A percentile compares a stretch with the other conserved stretches of the same genome.
Conservation (phyloP, 1,140 invertebrate species). For the Temnothorax nylanderi region DNA sequence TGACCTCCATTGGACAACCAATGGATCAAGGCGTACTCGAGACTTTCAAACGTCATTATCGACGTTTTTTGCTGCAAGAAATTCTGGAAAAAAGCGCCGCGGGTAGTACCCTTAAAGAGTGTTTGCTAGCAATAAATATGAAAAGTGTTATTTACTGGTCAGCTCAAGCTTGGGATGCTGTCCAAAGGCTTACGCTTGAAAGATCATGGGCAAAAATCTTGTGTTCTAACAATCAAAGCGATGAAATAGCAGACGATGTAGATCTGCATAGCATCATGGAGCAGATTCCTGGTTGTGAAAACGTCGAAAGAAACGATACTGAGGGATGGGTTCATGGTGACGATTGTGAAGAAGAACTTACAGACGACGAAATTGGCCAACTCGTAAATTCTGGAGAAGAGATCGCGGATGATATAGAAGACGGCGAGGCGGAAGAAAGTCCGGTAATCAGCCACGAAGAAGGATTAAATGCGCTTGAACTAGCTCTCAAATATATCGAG, state of each 20-base stretch:
- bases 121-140: too few species aligned
- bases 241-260: background rate
- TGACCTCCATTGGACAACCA: background rate
- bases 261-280: too few species aligned
- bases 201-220: constrained; percentile 1
- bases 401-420: background rate
- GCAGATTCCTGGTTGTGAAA: background rate
- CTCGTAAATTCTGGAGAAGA: background rate
- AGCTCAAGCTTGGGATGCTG: background rate
- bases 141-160: constrained; percentile 1
- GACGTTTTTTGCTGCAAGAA: too few species aligned
- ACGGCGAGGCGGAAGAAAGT: background rate
- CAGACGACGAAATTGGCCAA: too few species aligned
- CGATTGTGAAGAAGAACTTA: background rate
- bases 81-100: too few species aligned
- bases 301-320: background rate
- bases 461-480: too few species aligned
- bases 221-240: background rate
- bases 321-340: background rate
- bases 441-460: too few species aligned
- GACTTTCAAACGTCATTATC: too few species aligned
- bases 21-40: too few species aligned
- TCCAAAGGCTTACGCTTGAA: background rate
- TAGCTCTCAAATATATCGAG: background rate
- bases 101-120: too few species aligned